Base-by-base conservation (phyloP, 2,113 vertebrate species). In the Argyrosomus japonicus region DNA sequence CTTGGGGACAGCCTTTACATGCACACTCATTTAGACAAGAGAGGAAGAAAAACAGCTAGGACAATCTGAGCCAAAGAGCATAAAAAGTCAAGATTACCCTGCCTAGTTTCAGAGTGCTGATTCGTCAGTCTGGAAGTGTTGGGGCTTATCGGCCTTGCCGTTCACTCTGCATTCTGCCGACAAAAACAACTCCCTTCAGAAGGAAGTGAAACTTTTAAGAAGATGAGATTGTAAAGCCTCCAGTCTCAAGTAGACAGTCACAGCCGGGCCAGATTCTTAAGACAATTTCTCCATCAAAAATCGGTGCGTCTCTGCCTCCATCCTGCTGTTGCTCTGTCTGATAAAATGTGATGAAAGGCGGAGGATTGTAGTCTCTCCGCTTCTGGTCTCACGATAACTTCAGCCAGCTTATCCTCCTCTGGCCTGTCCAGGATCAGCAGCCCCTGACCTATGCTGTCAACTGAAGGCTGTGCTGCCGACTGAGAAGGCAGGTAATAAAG, bases 401-500 rank as follows among this genome's bases (percentile, higher is more conserved):
- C 60, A 54, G 51, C 21, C 43, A 78, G 61, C 53, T 84, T 60
- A 69, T 83, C 58, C 53, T 65, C 62, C 45, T 50, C 2, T 45
- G 67, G 53, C 71, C 43, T 18, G 14, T 67, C 77, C 57, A 53
- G 71, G 63, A 73, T 79, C 68, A 84, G 71, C 62, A 50, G 58
- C 25, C 78, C 68, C 82, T 86, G 86, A 87, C 84, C 82, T 86
- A 82, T 43, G 70, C 81, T 82, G 84, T 86, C 80, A 89, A 47
- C 62, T 13, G 4, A 79, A 67, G 9, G 51, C 72, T 72, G 60
- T 13, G 69, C 36, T 73, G 62, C 73, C 69, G 50, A 62, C 75
- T 60, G 61, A 63, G 45, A 67, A 67, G 77, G 23, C 11, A 17
- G 68, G 53, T 82, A 43, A 80, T 84, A 82, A 84, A 88, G 74